Evolutionary conservation across 2,888 invertebrate genomes (phyloP).

Genomic region (Leptinotarsa haldemani): DNA sequence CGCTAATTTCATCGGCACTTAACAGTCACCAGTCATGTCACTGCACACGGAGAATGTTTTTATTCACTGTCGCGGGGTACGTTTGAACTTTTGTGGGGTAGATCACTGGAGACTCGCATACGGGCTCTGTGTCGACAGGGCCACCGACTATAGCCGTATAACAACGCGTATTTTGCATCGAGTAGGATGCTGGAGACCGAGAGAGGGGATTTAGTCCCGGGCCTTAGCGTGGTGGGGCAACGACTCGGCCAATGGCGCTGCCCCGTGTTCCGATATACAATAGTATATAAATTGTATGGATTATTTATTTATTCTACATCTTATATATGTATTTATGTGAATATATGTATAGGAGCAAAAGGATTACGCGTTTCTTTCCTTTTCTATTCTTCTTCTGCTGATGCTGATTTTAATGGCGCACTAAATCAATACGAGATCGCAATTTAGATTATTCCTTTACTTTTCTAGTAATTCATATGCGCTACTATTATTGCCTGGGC

Average conservation of each 20-base stretch:
- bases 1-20: slow-evolving; percentile 52
- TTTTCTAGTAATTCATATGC: slow-evolving; percentile 31
- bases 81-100: slow-evolving; percentile 32
- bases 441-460: slow-evolving; percentile 50
- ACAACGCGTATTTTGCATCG: slow-evolving; percentile 63
- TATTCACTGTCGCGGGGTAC: slow-evolving; percentile 52
- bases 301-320: slow-evolving; percentile 68
- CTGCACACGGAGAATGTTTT: slow-evolving; percentile 51
- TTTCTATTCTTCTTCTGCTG: slow-evolving; percentile 51
- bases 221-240: slow-evolving; percentile 56
- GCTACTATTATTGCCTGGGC: slow-evolving; percentile 23
- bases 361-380: slow-evolving; percentile 57
- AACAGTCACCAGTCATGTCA: slow-evolving; percentile 42
- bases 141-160: slow-evolving; percentile 64
- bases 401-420: slow-evolving; percentile 58
- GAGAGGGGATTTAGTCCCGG: slow-evolving; percentile 61
- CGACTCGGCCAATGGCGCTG: slow-evolving; percentile 56
- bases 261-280: slow-evolving; percentile 63
- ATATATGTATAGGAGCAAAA: slow-evolving; percentile 63
- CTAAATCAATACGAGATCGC: slow-evolving; percentile 59
- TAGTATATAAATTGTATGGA: slow-evolving; percentile 68
- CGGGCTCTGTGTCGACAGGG: slow-evolving; percentile 56
- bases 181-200: slow-evolving; percentile 60
- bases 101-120: slow-evolving; percentile 32
- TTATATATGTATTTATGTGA: slow-evolving; percentile 67